Evolutionary conservation across 2,797 vertebrate genomes (phyloP), one percentile per base, ranked within the genome.

Genomic region (Bradypus variegatus): DNA sequence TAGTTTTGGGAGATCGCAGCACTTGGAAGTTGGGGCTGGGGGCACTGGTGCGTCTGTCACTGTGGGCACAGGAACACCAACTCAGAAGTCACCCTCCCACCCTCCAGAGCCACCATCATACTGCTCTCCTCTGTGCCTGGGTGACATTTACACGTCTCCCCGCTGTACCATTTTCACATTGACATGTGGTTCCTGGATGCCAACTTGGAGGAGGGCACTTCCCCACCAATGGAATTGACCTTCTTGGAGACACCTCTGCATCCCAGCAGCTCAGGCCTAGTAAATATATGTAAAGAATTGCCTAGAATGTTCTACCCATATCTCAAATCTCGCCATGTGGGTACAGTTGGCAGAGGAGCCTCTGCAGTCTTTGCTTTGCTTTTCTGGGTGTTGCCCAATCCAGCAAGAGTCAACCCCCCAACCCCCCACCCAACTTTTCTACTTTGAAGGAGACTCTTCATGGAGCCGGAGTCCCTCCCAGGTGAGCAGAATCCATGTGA

Each of bases 391-490:
- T 50, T 19, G 1, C 65, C 29, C 50, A 64, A 55, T 10, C 4
- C 25, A 38, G 21, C 36, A 89, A 4, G 2, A 58, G 0, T 33
- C 12, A 16, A 50, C 29, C 50, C 21, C 36, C 50, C 27, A 38
- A 2, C 15, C 8, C 23, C n/a, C 50, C 19, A 33, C 53, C 38
- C 8, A 41, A 3, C 72, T 80, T 75, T 21, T 33, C 33, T 21
- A 86, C 64, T 85, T 90, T 33, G 67, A 73, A 87, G 55, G 60
- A 55, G 75, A 64, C 70, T 84, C 8, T 58, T 1, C 1, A 1
- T 8, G n/a, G 55, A 84, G 58, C 10, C 6, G 0, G 0, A 83
- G 19, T 0, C 15, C 60, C 60, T 0, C 25, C 62, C 3, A 6
- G 7, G 9, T 5, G 55, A 80, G 65, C 14, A 76, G 45, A 72